Conservation (phyloP, 2,888 invertebrate species). For the Embidobia sp. region DNA sequence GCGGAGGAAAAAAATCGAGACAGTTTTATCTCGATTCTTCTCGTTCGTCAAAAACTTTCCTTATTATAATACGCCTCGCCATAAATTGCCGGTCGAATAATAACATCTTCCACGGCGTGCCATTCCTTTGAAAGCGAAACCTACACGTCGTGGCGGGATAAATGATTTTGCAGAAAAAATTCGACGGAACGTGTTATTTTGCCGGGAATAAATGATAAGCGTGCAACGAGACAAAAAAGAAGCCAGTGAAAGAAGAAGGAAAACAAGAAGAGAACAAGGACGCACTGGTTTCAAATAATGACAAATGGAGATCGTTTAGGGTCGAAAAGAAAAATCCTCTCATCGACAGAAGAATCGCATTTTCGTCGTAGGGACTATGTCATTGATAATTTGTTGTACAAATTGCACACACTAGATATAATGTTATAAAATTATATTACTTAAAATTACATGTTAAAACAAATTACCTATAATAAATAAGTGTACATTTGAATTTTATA, state of each 20-base stretch:
- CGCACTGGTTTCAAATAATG: no score
- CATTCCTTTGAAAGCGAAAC: slow-evolving; percentile 50
- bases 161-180: slow-evolving; percentile 53
- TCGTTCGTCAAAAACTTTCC: slow-evolving; percentile 34
- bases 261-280: slow-evolving; percentile 1
- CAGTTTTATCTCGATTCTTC: slow-evolving; percentile 10
- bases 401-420: no score
- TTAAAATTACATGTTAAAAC: no score
- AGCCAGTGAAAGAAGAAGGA: neutral
- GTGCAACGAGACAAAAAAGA: slow-evolving; percentile 1
- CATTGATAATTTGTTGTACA: no score
- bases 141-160: slow-evolving; percentile 53
- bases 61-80: slow-evolving; percentile 29
- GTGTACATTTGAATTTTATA: no score
- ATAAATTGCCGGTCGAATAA: slow-evolving; percentile 37
- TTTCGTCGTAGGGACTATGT: no score
- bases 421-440: no score
- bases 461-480: no score
- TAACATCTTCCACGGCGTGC: slow-evolving; percentile 31
- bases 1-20: neutral
- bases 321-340: no score
- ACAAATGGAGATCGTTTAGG: no score
- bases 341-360: no score
- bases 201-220: slow-evolving; percentile 42
- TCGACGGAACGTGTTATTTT: slow-evolving; percentile 45